These are phyloP conservation scores for Fringilla coelebs DNA, from an alignment of 2,797 vertebrate species.

Conservation along the genomic window DNA sequence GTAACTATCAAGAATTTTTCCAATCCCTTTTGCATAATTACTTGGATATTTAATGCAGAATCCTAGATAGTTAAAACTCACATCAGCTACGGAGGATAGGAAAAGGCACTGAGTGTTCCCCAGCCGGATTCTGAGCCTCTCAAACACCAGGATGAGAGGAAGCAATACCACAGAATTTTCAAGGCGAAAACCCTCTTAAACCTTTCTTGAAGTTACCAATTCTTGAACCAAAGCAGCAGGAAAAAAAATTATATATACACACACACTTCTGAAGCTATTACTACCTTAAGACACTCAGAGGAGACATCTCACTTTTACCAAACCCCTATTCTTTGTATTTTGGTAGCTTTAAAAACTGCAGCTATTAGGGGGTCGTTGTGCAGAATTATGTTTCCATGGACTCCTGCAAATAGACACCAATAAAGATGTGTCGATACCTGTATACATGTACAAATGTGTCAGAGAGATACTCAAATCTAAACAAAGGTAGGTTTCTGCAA, in stretches of 20 bases:
- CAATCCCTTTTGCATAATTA: background rate
- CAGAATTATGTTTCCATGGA: background rate
- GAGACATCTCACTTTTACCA: background rate
- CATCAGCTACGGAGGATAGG: background rate
- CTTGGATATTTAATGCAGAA: background rate
- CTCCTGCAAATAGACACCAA: background rate
- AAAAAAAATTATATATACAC: accelerated
- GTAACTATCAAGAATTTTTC: background rate
- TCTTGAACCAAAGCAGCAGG: background rate
- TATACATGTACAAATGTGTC: background rate
- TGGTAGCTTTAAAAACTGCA: background rate
- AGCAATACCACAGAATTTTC: background rate
- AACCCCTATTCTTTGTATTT: background rate
- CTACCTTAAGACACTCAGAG: background rate
- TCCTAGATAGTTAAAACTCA: background rate
- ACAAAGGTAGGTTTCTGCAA: background rate
- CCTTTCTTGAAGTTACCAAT: background rate
- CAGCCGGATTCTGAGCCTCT: background rate
- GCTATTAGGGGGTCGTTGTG: background rate
- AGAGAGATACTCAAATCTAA: background rate
- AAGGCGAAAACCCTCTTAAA: background rate
- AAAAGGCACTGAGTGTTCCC: background rate
- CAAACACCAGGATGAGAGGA: background rate
- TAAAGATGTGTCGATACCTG: background rate
- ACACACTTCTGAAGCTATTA: background rate